Evolutionary conservation across 2,797 vertebrate genomes (phyloP).

Genomic region (Synanceia verrucosa): DNA sequence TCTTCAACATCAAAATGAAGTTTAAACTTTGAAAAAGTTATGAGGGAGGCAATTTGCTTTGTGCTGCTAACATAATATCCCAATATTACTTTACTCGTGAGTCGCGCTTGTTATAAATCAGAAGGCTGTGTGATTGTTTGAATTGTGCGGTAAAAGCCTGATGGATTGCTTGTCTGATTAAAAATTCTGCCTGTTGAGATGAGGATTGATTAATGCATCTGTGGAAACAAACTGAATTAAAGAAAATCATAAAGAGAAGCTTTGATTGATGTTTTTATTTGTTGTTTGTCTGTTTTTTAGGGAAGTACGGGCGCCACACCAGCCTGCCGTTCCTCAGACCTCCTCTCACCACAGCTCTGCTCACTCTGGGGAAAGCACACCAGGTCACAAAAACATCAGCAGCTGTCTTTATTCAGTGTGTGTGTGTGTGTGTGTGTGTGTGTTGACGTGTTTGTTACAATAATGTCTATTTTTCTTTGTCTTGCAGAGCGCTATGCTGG

Average conservation of each 20-base stretch:
- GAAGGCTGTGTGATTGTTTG: background rate
- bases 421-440: background rate
- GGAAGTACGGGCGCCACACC: constrained; percentile 81
- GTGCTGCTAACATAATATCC: constrained; percentile 4
- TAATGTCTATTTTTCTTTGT: background rate
- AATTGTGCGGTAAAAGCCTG: constrained; percentile 26
- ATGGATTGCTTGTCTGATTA: constrained; percentile 35
- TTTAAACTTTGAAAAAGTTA: constrained; percentile 3
- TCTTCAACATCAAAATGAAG: background rate
- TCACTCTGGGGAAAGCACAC: constrained; percentile 92
- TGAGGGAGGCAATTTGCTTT: constrained; percentile 17
- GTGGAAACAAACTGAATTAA: constrained; percentile 9
- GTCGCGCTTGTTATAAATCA: constrained; percentile 18
- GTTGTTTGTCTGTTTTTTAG: constrained; percentile 59
- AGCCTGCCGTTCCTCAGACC: constrained; percentile 84
- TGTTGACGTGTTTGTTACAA: background rate
- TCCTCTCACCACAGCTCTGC: constrained; percentile 87
- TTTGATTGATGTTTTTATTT: constrained; percentile 20
- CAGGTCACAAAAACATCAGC: constrained; percentile 82
- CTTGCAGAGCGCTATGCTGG: constrained; percentile 82
- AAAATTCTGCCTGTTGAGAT: constrained; percentile 18
- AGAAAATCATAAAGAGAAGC: background rate
- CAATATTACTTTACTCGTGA: background rate
- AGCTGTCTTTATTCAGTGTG: background rate
- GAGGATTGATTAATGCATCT: constrained; percentile 42